phyloP scores from a whole-genome alignment of 2,113 vertebrate species.

The Seriola aureovittata region DNA sequence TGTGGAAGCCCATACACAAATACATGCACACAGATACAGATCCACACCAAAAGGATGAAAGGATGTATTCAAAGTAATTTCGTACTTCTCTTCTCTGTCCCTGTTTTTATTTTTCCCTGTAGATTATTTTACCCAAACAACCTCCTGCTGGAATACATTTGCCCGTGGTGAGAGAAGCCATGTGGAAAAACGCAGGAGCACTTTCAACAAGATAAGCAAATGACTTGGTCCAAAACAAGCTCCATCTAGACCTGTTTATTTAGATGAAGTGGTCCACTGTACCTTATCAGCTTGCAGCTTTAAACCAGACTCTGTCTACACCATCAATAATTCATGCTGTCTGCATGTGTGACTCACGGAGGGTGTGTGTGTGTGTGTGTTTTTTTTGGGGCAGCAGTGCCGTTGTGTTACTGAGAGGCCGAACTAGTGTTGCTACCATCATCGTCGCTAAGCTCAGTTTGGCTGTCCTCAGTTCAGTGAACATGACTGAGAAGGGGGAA shows the following conservation, averaged over 20 bases:
- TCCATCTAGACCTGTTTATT: constrained; percentile 69
- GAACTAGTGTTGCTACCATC: constrained; percentile 27
- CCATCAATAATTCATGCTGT: constrained; percentile 71
- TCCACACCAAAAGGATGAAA: constrained; percentile 19
- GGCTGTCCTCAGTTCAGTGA: constrained; percentile 28
- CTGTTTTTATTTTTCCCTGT: constrained; percentile 44
- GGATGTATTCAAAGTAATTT: constrained; percentile 63
- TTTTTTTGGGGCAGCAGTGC: constrained; percentile 24
- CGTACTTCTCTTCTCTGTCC: constrained; percentile 60
- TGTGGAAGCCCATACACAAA: not conserved
- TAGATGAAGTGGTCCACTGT: constrained; percentile 65
- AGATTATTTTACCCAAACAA: constrained; percentile 44
- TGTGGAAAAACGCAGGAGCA: constrained; percentile 54
- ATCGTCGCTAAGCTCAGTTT: constrained; percentile 28
- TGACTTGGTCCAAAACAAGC: constrained; percentile 33
- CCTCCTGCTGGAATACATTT: constrained; percentile 32
- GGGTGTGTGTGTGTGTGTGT: constrained; percentile 15
- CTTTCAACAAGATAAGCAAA: constrained; percentile 49
- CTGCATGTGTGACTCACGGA: constrained; percentile 60
- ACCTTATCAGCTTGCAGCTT: constrained; percentile 64
- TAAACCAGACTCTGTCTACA: constrained; percentile 64
- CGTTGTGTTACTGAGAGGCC: constrained; percentile 36
- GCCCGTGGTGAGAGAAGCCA: constrained; percentile 51
- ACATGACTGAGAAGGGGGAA: constrained; percentile 28
- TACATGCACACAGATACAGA: not conserved